Evolutionary conservation across 2,797 vertebrate species (phyloP).

Genomic region (Cyclura pinguis): DNA sequence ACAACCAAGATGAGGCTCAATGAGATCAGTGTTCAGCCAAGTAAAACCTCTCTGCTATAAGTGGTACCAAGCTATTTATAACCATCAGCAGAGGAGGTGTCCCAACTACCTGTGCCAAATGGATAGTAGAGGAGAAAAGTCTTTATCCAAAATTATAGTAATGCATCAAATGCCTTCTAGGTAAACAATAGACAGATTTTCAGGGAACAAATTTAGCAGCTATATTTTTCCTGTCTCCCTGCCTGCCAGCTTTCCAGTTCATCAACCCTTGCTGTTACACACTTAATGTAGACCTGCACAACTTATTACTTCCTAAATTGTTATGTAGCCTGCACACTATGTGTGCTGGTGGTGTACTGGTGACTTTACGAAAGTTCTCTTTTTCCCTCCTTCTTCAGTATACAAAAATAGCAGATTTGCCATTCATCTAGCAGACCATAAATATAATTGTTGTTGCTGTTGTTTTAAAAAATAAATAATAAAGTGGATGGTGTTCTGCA

Average conservation of each 20-base stretch:
- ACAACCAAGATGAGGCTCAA: background rate
- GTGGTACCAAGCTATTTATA: background rate
- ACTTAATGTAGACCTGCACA: background rate
- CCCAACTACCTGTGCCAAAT: background rate
- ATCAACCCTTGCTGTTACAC: background rate
- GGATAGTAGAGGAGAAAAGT: background rate
- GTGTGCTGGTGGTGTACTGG: background rate
- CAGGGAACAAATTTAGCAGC: background rate
- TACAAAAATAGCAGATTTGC: background rate
- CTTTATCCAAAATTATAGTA: slow-evolving; percentile 8
- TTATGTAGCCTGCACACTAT: background rate
- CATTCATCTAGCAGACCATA: background rate
- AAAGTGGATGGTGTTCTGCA: background rate
- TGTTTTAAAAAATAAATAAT: background rate
- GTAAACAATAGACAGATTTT: background rate
- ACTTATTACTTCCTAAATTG: background rate
- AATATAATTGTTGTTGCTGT: background rate
- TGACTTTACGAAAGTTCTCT: background rate
- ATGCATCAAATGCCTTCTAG: slow-evolving; percentile 1
- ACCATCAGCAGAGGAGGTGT: background rate
- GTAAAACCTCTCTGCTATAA: background rate
- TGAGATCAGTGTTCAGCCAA: background rate
- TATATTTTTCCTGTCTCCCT: slow-evolving; percentile 8
- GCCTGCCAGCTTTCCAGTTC: background rate
- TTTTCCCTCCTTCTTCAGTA: background rate